phyloP scores from a whole-genome alignment of 2,888 invertebrate species.

The Epiblema foenella region DNA sequence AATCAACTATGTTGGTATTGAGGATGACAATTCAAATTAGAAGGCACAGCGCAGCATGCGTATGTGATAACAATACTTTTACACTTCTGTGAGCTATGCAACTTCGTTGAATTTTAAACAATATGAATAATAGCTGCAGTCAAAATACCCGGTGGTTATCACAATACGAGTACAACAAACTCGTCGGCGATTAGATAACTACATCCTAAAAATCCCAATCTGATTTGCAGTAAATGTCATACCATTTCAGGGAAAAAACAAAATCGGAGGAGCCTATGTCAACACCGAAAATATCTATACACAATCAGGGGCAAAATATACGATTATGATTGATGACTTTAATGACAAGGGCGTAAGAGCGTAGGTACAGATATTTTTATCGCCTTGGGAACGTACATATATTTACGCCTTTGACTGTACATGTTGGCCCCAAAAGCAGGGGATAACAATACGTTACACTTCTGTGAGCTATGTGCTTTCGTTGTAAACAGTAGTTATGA shows the following conservation, averaged over 20 bases:
- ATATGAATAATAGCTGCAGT: conserved; percentile 8
- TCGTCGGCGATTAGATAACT: conserved; percentile 9
- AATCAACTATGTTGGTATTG: too few relatives aligned
- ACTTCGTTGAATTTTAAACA: conserved; percentile 23
- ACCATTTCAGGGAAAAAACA: conserved; percentile 17
- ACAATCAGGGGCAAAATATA: too few relatives aligned
- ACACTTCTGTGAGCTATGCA: conserved; percentile 7
- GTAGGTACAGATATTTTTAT: too few relatives aligned
- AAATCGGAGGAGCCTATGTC: too few relatives aligned
- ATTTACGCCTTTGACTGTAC: too few relatives aligned
- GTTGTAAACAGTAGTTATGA: conserved; percentile 25
- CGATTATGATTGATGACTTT: too few relatives aligned
- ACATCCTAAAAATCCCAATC: conserved; percentile 8
- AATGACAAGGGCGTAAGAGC: too few relatives aligned
- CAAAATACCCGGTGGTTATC: conserved; percentile 36
- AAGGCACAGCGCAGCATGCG: background rate
- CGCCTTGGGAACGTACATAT: too few relatives aligned
- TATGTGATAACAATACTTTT: conserved; percentile 18
- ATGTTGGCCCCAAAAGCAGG: background rate
- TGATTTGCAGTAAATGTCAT: background rate
- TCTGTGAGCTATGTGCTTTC: conserved; percentile 3
- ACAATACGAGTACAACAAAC: conserved; percentile 20
- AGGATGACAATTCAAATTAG: background rate
- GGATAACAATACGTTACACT: conserved; percentile 14
- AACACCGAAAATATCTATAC: too few relatives aligned